Evolutionary conservation across 2,113 vertebrate species (phyloP).

Genomic region (Menidia beryllina): DNA sequence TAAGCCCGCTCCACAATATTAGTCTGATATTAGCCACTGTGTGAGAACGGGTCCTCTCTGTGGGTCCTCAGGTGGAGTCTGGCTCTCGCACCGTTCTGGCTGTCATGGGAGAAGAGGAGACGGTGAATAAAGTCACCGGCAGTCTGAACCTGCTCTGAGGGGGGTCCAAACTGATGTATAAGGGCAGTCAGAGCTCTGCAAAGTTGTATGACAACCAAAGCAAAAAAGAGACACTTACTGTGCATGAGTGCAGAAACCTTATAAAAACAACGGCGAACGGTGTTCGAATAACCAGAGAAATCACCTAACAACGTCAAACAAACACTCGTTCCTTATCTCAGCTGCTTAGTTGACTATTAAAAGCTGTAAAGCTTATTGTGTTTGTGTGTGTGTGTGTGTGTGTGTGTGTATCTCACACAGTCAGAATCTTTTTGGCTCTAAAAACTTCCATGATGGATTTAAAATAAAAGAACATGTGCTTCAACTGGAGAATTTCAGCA

Average conservation of each 20-base stretch:
- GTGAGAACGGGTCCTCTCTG: neutral
- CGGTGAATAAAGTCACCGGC: constrained; percentile 87
- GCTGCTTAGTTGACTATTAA: constrained; percentile 24
- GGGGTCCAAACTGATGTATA: neutral
- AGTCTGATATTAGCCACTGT: neutral
- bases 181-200: too few species aligned
- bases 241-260: constrained; percentile 48
- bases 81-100: constrained; percentile 86
- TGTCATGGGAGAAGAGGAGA: constrained; percentile 86
- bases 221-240: constrained; percentile 54
- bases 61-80: constrained; percentile 79
- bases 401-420: too few species aligned
- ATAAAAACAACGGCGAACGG: constrained; percentile 28
- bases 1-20: neutral
- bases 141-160: constrained; percentile 84
- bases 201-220: constrained; percentile 48
- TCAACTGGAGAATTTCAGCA: too few species aligned
- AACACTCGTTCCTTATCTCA: constrained; percentile 60
- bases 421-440: too few species aligned
- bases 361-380: constrained; percentile 45
- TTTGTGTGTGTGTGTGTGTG: too few species aligned
- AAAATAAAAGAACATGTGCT: too few species aligned
- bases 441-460: too few species aligned
- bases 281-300: constrained; percentile 9
- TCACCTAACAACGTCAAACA: constrained; percentile 53